Conservation (phyloP, 2,797 vertebrate genomes). For the Toxotes lorentzi region DNA sequence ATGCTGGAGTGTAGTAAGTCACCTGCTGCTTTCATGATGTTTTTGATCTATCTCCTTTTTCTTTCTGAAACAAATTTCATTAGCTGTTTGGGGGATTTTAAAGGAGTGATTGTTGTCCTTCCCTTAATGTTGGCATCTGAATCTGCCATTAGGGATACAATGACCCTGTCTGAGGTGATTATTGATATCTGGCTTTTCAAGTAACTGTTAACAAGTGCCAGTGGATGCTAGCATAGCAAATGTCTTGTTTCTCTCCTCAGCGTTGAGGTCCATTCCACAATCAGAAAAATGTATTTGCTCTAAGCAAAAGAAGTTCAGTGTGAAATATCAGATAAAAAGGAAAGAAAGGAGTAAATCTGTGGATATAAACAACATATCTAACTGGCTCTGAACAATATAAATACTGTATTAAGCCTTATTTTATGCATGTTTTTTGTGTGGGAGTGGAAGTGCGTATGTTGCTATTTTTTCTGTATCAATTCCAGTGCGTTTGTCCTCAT, state of each 20-base stretch:
- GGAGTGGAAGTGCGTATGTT: conserved; percentile 75
- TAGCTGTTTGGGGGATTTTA: conserved; percentile 50
- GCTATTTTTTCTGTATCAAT: conserved; percentile 69
- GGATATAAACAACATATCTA: conserved; percentile 60
- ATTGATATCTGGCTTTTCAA: conserved; percentile 55
- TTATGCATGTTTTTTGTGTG: conserved; percentile 81
- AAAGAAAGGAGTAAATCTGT: conserved; percentile 52
- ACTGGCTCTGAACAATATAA: conserved; percentile 74
- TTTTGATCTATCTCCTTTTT: conserved; percentile 40
- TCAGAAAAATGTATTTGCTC: conserved; percentile 58
- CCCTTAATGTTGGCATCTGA: conserved; percentile 45
- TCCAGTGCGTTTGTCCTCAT: conserved; percentile 71
- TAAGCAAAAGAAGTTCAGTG: conserved; percentile 36
- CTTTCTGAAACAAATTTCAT: conserved; percentile 45
- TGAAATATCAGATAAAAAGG: conserved; percentile 55
- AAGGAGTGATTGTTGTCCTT: conserved; percentile 36
- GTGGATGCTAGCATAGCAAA: conserved; percentile 65
- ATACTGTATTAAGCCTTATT: conserved; percentile 82
- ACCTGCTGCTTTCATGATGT: conserved; percentile 74
- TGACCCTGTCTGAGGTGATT: conserved; percentile 51
- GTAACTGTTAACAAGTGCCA: conserved; percentile 67
- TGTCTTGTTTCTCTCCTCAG: conserved; percentile 57
- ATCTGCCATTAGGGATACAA: conserved; percentile 36
- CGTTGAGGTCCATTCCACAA: conserved; percentile 57
- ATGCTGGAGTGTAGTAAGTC: conserved; percentile 60